These are phyloP conservation scores for Saturnia pavonia DNA, from an alignment of 2,888 invertebrate genomes.

Conservation along the genomic window DNA sequence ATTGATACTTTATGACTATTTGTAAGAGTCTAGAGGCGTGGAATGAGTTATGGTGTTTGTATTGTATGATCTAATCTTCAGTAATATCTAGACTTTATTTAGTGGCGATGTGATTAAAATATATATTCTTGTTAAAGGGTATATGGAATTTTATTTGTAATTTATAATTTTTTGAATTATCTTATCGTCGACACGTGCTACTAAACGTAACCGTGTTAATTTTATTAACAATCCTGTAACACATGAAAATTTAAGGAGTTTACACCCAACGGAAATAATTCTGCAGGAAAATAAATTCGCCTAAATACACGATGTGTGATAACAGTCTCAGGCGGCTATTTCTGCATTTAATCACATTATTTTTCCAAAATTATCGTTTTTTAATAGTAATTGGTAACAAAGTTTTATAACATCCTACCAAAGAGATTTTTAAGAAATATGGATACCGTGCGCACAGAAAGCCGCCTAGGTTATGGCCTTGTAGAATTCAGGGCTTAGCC, in stretches of 20 bases:
- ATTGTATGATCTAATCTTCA: background rate
- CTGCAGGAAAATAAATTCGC: background rate
- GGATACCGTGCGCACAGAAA: too few species aligned
- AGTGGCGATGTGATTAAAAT: background rate
- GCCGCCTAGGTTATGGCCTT: too few species aligned
- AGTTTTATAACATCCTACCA: too few species aligned
- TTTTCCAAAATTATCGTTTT: too few species aligned
- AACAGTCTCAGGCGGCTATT: too few species aligned
- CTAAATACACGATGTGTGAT: background rate
- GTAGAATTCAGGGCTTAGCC: too few species aligned
- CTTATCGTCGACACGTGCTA: background rate
- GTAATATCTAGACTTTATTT: constrained; percentile 14
- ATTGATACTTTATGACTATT: constrained; percentile 36
- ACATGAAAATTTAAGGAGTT: background rate
- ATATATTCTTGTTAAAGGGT: background rate
- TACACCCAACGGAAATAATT: background rate
- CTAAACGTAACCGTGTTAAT: background rate
- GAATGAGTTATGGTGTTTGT: background rate
- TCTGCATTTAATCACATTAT: too few species aligned
- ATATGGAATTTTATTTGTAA: background rate
- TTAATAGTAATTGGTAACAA: too few species aligned
- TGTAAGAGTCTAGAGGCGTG: constrained; percentile 23
- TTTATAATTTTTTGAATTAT: background rate
- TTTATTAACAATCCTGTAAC: too few species aligned
- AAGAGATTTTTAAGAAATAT: too few species aligned